Evolutionary conservation across 1,140 invertebrate species (phyloP), one percentile per base, ranked within the genome.

Genomic region (Pseudomyrmex sp.): DNA sequence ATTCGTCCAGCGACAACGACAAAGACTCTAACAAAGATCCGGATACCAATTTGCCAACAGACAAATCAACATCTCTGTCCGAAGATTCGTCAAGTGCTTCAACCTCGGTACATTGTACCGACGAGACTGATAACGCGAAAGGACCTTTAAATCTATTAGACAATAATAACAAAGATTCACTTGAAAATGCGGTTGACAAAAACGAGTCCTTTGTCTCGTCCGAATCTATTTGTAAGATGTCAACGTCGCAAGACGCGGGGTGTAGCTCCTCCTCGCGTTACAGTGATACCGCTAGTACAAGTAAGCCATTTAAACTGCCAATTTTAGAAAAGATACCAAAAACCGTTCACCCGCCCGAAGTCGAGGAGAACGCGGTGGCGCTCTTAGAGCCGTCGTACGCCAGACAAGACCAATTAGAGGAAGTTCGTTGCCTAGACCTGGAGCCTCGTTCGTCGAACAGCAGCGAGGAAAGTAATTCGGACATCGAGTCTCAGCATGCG

Each of bases 401-500:
- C 23, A 91, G 80, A 75, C 86, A 89, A 83, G 72, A 66, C 2
- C 85, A 89, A 44, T 72, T 91, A n/a, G 91, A 92, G 12, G 84
- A 87, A 20, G 85, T 88, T 10, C 90, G 84, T 70, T 83, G 82
- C 48, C 18, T 91, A 63, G 93, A 93, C 20, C 73, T 91, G 10
- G 92, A 93, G 65, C 90, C 88, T 61, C 90, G 91, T 74, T 91
- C 90, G 2, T 92, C 92, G 2, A 92, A 93, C 63, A 92, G 91
- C 69, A 94, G 93, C 20, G 94, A 94, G 65, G 93, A 87, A 52
- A 93, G 92, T 75, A 94, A 93, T 90, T 94, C 93, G 4, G 93
- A 94, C 84, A 92, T 92, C 54, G 94, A 94, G 84, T 92, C 91
- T 15, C 93, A 93, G 54, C 91, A 92, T 59, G 82, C 88, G 23